Evolutionary conservation across 2,113 vertebrate species (phyloP), one percentile per base, ranked within the genome.

Genomic region (Syrrhaptes paradoxus): DNA sequence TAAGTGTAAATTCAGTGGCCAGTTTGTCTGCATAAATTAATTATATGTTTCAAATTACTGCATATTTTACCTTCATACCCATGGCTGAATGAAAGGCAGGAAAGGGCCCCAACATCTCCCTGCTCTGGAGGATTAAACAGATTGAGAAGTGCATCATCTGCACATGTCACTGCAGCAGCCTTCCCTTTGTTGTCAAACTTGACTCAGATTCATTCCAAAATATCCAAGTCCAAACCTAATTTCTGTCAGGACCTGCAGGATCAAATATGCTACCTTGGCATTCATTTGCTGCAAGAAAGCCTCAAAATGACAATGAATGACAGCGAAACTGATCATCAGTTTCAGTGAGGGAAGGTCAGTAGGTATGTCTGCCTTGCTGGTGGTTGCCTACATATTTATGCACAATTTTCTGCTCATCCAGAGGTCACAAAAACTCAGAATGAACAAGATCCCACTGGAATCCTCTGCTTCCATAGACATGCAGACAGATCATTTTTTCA

Each of bases 231-330:
- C 90, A 97, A 96, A 72, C 73, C 93, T 96, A 96, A 97, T 96
- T 96, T 94, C 97, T 97, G 97, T 92, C 97, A 96, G 55, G 78
- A 92, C 93, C 87, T 80, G 36, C 84, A 93, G 87, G 82, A 96
- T 95, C 95, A 89, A 93, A 91, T 96, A 43, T 89, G 93, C 93
- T 92, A 97, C 93, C 66, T 96, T 96, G 96, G 95, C 94, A 96
- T 85, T 95, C 88, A 72, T 93, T 81, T 91, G 62, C 90, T 96
- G 82, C 15, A 26, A 89, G 87, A 74, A 96, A 97, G 77, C 45
- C 90, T 97, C 96, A 63, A 95, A 97, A 97, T 96, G 87, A 75
- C 87, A 95, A 96, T 94, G 94, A 97, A 97, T 94, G 97, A 96
- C 96, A 98, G 96, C 81, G 81, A 95, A 97, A 96, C 32, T 94